Evolutionary conservation across 2,113 vertebrate species (phyloP), one percentile per base, ranked within the genome.

Genomic region (Spermophilus dauricus): DNA sequence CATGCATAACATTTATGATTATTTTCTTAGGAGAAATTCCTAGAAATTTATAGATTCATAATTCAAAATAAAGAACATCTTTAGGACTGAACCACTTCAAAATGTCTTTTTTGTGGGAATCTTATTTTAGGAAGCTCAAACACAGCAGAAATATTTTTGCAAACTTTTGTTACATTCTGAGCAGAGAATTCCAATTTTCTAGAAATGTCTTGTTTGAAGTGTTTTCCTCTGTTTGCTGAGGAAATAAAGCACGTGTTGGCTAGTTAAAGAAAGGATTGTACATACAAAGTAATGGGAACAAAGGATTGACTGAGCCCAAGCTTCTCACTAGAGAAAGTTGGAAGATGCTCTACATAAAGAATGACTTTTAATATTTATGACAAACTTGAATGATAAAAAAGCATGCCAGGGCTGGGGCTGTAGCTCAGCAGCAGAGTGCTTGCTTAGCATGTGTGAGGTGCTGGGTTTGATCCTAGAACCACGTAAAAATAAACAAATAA

Each of bases 61-160:
- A 95, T 86, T 92, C 58, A 95, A 85, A 94, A 22, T 17, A 61
- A 91, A 93, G 13, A 4, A 10, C 51, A 12, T 80, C 90, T 76
- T 88, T 16, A 63, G 26, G 20, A 26, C 24, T 86, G 28, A 70
- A 26, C 85, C 5, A 14, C 32, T 93, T 93, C 5, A 20, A 87
- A 91, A 70, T 65, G 17, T 6, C 56, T 77, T 61, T 92, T 77
- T 22, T 30, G 86, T 32, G 24, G n/a, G 18, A 14, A 72, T 94
- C 45, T 89, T 81, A 72, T 76, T 91, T 85, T 86, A 77, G 69
- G 24, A 86, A 76, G 1, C 26, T 67, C 78, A 69, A 91, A 28
- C 37, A 51, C 37, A 14, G 3, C 32, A 28, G 34, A 12, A 37
- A n/a, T 80, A 4, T 53, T 48, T 83, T 80, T 80, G 45, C 65